These are phyloP conservation scores for Ptychadena robeensis DNA, from an alignment of 2,797 vertebrate species.

Conservation along the genomic window DNA sequence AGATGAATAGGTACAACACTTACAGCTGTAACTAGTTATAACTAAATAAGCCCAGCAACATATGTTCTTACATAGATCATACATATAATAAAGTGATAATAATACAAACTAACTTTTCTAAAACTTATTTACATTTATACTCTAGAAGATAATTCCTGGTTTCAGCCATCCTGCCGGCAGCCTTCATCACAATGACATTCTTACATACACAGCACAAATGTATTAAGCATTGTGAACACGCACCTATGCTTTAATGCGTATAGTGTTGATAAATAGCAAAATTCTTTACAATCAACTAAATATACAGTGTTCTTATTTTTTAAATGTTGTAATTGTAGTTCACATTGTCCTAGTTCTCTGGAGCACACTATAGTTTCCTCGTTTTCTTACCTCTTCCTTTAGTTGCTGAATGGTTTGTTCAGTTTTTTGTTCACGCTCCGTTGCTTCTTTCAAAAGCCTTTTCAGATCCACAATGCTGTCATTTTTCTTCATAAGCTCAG, in stretches of 20 bases:
- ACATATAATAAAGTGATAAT: no score
- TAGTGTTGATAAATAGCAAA: background rate
- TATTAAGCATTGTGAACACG: no score
- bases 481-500: conserved; percentile 81
- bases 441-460: conserved; percentile 78
- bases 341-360: background rate
- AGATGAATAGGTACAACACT: no score
- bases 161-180: background rate
- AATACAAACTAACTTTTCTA: no score
- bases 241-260: background rate
- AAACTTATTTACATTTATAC: no score
- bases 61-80: no score
- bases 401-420: conserved; percentile 73
- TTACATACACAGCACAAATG: no score
- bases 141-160: background rate
- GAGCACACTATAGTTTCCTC: background rate
- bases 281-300: background rate
- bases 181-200: no score
- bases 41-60: no score
- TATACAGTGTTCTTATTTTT: background rate
- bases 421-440: conserved; percentile 76
- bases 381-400: conserved; percentile 80
- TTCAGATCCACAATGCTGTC: conserved; percentile 80
- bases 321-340: background rate
- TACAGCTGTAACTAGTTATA: no score